phyloP scores from a whole-genome alignment of 92 coral and sea anemone genomes.

The Pocillopora meandrina region DNA sequence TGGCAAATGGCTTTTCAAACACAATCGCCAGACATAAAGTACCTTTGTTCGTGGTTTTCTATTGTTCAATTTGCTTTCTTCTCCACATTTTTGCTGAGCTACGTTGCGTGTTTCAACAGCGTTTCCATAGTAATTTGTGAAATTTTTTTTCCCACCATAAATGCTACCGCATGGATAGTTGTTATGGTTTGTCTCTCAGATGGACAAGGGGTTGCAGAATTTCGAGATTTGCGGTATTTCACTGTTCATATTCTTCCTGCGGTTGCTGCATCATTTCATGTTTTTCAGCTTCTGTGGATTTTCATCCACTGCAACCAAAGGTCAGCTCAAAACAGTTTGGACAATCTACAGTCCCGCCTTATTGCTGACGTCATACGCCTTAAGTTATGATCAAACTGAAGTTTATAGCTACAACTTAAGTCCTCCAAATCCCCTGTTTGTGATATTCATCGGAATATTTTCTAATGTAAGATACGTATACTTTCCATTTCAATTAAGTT shows the following conservation, averaged over 20 bases:
- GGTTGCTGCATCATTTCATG: conserved; percentile 25
- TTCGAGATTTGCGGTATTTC: conserved; percentile 18
- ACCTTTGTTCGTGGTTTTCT: conserved; percentile 40
- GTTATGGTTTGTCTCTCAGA: conserved; percentile 8
- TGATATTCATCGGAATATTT: conserved; percentile 14
- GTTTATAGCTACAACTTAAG: conserved; percentile 25
- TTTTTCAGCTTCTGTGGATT: not conserved
- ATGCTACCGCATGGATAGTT: conserved; percentile 33
- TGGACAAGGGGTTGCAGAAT: conserved; percentile 16
- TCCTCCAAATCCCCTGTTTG: conserved; percentile 17
- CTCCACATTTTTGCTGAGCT: conserved; percentile 16
- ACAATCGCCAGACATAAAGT: conserved; percentile 24
- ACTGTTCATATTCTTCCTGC: conserved; percentile 33
- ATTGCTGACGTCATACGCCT: conserved; percentile 30
- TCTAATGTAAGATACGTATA: conserved; percentile 26
- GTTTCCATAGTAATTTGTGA: not conserved
- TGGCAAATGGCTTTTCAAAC: conserved; percentile 20
- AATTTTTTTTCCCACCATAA: conserved; percentile 20
- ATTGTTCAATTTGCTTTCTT: conserved; percentile 21
- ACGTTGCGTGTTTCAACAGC: conserved; percentile 20
- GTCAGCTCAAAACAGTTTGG: conserved; percentile 19
- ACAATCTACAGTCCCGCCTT: conserved; percentile 29
- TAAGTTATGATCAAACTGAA: conserved; percentile 20
- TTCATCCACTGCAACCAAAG: not conserved
- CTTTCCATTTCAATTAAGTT: conserved; percentile 10